These are phyloP conservation scores for Lasioglossum figueresi DNA, from an alignment of 2,888 invertebrate species.

Conservation along the genomic window DNA sequence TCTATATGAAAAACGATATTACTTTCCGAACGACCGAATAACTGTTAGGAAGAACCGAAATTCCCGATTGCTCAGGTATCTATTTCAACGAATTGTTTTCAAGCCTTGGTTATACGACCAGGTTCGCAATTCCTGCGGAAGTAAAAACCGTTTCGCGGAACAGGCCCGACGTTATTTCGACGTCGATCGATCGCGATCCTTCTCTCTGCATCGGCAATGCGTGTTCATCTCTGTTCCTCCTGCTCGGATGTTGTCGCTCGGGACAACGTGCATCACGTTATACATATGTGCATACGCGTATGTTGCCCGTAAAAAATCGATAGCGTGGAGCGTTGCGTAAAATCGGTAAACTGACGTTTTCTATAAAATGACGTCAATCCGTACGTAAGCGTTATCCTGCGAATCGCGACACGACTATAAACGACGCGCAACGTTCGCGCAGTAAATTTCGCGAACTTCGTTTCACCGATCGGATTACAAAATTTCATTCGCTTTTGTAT, in stretches of 20 bases:
- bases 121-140: neutral
- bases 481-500: neutral
- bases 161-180: neutral
- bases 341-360: constrained; percentile 41
- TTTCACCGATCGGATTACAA: neutral
- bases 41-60: neutral
- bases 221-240: neutral
- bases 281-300: neutral
- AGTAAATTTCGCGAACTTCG: neutral
- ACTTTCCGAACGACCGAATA: neutral
- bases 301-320: neutral
- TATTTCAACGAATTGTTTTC: neutral
- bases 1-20: no score
- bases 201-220: neutral
- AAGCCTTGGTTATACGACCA: neutral
- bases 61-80: neutral
- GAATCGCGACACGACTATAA: neutral
- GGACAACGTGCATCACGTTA: neutral
- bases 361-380: constrained; percentile 53
- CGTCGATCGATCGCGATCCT: neutral
- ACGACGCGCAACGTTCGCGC: neutral
- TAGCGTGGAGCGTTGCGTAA: neutral
- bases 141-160: neutral
- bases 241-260: neutral
- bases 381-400: constrained; percentile 23